These are phyloP conservation scores for Tokudaia tokunoshimensis DNA, from an alignment of 2,797 vertebrate species.

Conservation along the genomic window DNA sequence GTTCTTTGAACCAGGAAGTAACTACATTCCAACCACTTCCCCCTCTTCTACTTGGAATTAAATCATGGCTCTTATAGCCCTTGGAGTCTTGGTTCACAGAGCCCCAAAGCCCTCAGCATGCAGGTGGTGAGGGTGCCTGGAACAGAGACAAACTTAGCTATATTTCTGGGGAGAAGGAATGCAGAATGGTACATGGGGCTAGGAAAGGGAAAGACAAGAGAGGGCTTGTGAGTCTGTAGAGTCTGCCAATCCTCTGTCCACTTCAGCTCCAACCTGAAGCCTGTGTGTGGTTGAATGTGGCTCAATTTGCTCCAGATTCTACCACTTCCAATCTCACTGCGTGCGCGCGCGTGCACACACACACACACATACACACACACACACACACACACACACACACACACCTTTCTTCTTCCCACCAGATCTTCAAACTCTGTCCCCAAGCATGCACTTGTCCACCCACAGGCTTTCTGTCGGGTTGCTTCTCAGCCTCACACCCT, in stretches of 20 bases:
- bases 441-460: constrained; percentile 42
- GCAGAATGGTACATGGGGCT: neutral
- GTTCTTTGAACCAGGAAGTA: constrained; percentile 71
- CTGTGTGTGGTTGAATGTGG: fast-evolving
- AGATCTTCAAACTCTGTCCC: neutral
- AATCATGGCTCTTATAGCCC: neutral
- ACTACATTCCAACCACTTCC: neutral
- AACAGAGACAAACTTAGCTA: neutral
- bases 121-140: neutral
- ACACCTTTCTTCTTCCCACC: neutral
- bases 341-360: neutral
- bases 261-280: constrained; percentile 7
- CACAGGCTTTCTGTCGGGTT: constrained; percentile 49
- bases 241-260: constrained; percentile 47
- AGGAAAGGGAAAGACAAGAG: constrained; percentile 49
- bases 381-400: neutral
- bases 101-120: neutral
- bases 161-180: constrained; percentile 23
- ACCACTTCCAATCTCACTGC: neutral
- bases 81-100: neutral
- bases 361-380: neutral
- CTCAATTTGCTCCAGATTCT: neutral
- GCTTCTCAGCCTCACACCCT: constrained; percentile 62
- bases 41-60: neutral
- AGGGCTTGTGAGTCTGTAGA: neutral